Evolutionary conservation across 2,113 vertebrate species (phyloP).

Genomic region (Prochilodus magdalenae): DNA sequence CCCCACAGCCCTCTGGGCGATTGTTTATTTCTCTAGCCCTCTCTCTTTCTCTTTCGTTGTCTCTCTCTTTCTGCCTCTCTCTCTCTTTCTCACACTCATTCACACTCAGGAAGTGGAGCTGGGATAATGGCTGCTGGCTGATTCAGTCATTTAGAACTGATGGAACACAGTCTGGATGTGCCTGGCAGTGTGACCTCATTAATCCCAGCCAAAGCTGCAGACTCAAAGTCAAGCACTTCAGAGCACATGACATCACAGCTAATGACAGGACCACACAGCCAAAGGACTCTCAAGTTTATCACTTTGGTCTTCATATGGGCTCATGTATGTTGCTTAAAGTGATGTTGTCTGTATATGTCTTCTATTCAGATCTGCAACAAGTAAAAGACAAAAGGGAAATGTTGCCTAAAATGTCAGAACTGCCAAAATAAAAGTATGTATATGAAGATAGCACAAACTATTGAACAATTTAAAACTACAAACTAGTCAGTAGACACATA

Average conservation of each 20-base stretch:
- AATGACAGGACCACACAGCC: slow-evolving; percentile 21
- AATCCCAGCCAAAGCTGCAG: slow-evolving; percentile 9
- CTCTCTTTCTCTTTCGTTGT: neutral
- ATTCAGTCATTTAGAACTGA: slow-evolving; percentile 42
- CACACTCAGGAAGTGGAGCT: neutral
- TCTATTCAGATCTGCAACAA: neutral
- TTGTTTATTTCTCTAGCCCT: neutral
- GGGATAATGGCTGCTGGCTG: slow-evolving; percentile 45
- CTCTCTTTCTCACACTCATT: neutral
- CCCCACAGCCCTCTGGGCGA: neutral
- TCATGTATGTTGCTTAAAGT: slow-evolving; percentile 20
- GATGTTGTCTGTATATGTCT: neutral
- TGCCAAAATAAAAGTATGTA: no score
- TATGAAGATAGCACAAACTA: no score
- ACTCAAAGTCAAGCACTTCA: slow-evolving; percentile 35
- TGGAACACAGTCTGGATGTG: slow-evolving; percentile 27
- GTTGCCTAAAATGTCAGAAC: no score
- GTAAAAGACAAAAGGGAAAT: no score
- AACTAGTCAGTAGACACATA: no score
- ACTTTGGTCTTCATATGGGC: slow-evolving; percentile 29
- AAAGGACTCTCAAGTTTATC: neutral
- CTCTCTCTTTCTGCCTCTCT: slow-evolving; percentile 17
- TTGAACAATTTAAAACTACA: no score
- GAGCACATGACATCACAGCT: neutral
- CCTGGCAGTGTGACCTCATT: slow-evolving; percentile 42